Percentiles rank a stretch among this genome's conserved stretches.
Conservation (phyloP, 1,140 invertebrate genomes). For the Daktulosphaira vitifoliae region DNA sequence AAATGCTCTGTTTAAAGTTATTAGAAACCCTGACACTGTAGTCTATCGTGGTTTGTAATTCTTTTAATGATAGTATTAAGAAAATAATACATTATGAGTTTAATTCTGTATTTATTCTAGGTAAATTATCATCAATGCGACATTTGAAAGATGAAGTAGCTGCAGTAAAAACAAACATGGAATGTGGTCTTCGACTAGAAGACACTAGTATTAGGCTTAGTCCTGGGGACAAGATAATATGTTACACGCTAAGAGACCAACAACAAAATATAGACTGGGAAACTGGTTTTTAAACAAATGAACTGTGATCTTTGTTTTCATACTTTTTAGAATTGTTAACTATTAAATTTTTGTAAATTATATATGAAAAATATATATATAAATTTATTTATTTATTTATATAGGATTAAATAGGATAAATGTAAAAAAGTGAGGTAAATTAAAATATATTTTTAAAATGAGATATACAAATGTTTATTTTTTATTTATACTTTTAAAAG, state of each 20-base stretch:
- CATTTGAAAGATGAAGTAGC: conserved; percentile 85
- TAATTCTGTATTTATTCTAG: conserved; percentile 46
- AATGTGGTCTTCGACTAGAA: conserved; percentile 76
- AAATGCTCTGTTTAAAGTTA: conserved; percentile 56
- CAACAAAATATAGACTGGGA: conserved; percentile 67
- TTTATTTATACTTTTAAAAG: too few species aligned
- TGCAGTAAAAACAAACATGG: conserved; percentile 68
- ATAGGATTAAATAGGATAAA: too few species aligned
- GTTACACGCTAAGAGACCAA: conserved; percentile 59
- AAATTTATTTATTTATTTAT: too few species aligned
- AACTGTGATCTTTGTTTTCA: too few species aligned
- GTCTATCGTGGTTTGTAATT: conserved; percentile 61
- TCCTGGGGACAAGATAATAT: conserved; percentile 69
- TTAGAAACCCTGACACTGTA: conserved; percentile 55
- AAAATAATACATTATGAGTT: background rate
- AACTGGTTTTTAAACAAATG: conserved; percentile 17
- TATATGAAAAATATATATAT: too few species aligned
- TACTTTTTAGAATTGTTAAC: too few species aligned
- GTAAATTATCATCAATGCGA: conserved; percentile 66
- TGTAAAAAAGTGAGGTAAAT: too few species aligned
- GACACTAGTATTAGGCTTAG: conserved; percentile 56
- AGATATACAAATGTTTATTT: too few species aligned
- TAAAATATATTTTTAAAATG: too few species aligned
- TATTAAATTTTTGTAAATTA: too few species aligned
- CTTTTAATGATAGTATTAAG: background rate